Evolutionary conservation across 2,797 vertebrate genomes (phyloP), one percentile per base, ranked within the genome.

Genomic region (Sebastes hopkinsi): DNA sequence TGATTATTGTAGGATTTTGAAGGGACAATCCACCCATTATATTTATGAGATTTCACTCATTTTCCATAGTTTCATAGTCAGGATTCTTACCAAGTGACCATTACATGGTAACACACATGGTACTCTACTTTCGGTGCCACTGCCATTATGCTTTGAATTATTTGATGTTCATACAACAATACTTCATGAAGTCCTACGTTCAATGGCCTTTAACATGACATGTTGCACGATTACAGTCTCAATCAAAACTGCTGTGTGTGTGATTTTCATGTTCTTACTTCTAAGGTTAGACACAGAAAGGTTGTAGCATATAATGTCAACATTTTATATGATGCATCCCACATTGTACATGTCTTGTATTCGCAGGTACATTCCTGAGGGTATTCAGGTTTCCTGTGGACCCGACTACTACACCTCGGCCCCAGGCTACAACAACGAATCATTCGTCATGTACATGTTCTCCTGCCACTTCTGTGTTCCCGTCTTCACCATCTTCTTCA

Each of bases 391-490:
- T 3, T 58, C 67, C 54, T 77, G 75, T 8, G 75, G 75, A 77
- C 67, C 75, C 1, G 67, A 78, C 61, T 75, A 46, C 20, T 54
- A n/a, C 7, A 96, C 95, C 27, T 62, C 91, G 82, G 95, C 94
- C 55, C 91, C 94, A 0, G 92, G 92, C 67, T 96, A 81, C 87
- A 94, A 96, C 93, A 96, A 96, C 1, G 94, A 96, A 72, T 96
- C 95, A 68, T 96, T 90, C 0, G 92, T 96, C 12, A 34, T 96
- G 36, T 96, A 96, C 89, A 92, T 96, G 96, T 96, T 96, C 1
- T 0, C 23, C 65, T 77, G 89, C 72, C 94, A 96, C 82, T 96
- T 96, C 84, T 7, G 80, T 25, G 5, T 92, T 73, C 96, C 95
- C 0, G 94, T 96, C 1, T 6, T 81, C 36, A 5, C 89, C 70